Evolutionary conservation across 2,888 invertebrate species (phyloP), one percentile per base, ranked within the genome.

Genomic region (Embidobia sp.): DNA sequence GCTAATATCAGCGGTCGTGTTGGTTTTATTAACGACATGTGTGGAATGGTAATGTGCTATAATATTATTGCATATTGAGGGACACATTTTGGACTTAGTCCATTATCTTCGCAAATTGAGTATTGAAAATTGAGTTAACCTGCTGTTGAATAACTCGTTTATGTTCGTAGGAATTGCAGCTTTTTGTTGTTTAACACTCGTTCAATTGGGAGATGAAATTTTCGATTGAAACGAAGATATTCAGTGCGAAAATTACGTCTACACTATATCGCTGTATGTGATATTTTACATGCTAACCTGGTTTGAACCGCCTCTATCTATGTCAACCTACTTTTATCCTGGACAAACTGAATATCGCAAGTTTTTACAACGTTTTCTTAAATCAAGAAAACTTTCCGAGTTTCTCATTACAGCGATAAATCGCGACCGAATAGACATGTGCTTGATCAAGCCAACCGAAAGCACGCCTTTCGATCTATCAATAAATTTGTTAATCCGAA

Each of bases 281-380:
- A 40, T 55, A 16, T 40, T 55, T 40, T 40, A 13, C 16, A 26
- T 40, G 4, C 42, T 13, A 57, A 57, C n/a, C 31, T n/a, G 42
- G 11, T 55, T 55, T 40, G 53, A 22, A 22, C 22, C 22, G 22
- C 27, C 8, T 40, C 10, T 27, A 6, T 40, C n/a, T 11, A 37
- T 27, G 37, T 53, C 16, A 53, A 53, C 37, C 37, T 37, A 53
- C 26, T 53, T 53, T 26, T 16, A 51, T 27, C 26, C 27, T 16
- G 4, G 11, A 10, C 27, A 26, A 53, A 53, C 16, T 37, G 5
- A 16, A 53, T 53, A 53, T 53, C 26, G 13, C 13, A 8, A 19
- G 2, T 35, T n/a, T 19, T 13, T 22, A 13, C 18, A n/a, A n/a
- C n/a, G n/a, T n/a, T n/a, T n/a, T n/a, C n/a, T n/a, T n/a, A n/a